Base-by-base conservation (phyloP, 2,888 invertebrate species). In the Idaea dimidiata region DNA sequence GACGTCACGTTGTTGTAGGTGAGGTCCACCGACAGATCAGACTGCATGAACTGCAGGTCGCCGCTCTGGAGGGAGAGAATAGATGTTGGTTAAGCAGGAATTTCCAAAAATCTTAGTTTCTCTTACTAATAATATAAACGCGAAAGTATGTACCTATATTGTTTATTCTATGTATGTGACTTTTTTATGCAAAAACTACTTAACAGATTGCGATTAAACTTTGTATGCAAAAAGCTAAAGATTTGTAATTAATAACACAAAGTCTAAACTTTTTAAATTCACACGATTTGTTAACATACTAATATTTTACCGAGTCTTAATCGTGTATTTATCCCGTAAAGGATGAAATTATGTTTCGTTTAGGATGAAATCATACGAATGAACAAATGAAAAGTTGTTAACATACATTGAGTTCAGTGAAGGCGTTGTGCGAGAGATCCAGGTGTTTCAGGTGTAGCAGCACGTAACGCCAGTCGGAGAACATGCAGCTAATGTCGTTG, bases 1-100 rank as follows among this genome's bases (percentile, higher is more conserved):
- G 53, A 53, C 6, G 66, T 57, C 56, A 74, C 71, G 18, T 54
- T 53, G 69, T 74, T 74, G 59, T 64, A 59, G 0, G 64, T 61
- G 0, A 72, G 55, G 58, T 69, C 65, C 6, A 72, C 63, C n/a
- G 32, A 16, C 0, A 68, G 14, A 17, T 66, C 33, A 3, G 59
- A 7, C 43, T 60, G 59, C 0, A 69, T 54, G 66, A 73, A 75
- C 43, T 69, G 63, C 14, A 70, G 14, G 59, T 75, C 73, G 0
- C 60, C 57, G 0, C 16, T 17, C 75, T 75, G 72, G 0, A 24
- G 24, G 24, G 24, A 24, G 24, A 24, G 24, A 24, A 24, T 24
- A 24, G 24, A 24, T 24, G 24, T 24, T 24, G 24, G 24, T 24
- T 24, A 24, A 24, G 5, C 24, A 24, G 24, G 24, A 62, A 65